phyloP scores from a whole-genome alignment of 2,113 vertebrate species.

The Boulengeromyrus knoepffleri region DNA sequence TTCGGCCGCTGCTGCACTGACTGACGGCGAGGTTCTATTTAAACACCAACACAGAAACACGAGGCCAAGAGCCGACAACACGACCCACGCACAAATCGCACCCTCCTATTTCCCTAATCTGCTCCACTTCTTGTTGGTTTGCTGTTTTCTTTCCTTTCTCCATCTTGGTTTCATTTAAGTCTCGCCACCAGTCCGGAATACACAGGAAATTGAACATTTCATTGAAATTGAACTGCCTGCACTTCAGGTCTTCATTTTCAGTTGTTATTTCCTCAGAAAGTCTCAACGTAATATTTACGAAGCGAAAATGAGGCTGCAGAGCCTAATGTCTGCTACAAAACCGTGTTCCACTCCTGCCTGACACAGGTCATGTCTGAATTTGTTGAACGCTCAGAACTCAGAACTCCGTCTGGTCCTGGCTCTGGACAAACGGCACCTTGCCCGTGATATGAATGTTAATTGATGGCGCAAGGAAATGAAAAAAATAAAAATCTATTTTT shows the following conservation, averaged over 20 bases:
- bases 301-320: background rate
- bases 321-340: background rate
- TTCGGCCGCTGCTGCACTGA: conserved; percentile 37
- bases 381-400: background rate
- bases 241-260: background rate
- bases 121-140: background rate
- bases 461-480: background rate
- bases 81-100: background rate
- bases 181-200: background rate
- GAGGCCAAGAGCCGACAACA: background rate
- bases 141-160: background rate
- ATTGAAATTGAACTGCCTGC: background rate
- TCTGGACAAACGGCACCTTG: background rate
- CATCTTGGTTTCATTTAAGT: background rate
- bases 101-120: background rate
- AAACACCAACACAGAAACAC: conserved; percentile 38
- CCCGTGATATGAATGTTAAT: background rate
- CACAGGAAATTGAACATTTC: background rate
- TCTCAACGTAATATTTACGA: background rate
- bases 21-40: conserved; percentile 49
- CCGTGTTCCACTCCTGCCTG: background rate
- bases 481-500: background rate
- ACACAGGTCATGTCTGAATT: background rate
- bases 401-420: background rate
- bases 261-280: background rate